Base-by-base conservation (phyloP, 2,113 vertebrate species). In the Vicugna pacos region DNA sequence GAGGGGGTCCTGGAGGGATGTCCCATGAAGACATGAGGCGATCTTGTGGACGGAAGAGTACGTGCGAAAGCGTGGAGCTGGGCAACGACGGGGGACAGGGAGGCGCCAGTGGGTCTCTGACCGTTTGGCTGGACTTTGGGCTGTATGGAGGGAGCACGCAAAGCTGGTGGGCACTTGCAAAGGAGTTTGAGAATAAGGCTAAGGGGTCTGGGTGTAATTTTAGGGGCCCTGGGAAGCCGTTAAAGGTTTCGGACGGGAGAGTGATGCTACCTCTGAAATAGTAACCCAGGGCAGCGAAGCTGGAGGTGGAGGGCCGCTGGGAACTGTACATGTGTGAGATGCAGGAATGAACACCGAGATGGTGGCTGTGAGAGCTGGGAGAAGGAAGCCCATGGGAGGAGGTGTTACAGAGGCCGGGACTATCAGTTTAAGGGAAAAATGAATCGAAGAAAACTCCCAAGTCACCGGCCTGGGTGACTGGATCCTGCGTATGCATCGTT, bases 1-100 rank as follows among this genome's bases (percentile, higher is more conserved):
- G 48, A 83, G 13, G 19, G 10, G 30, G 20, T 56, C 62, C 54
- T 30, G 12, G 15, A 52, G 46, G 30, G 20, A 35, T 64, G 62
- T 30, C 22, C 13, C 11, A 5, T 9, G 32, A 32, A 50, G 28
- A 12, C 48, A 8, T 9, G 2, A 26, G 54, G 17, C 1, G 0
- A 30, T 48, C 52, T 64, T 3, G 22, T 46, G 30, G 32, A n/a
- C 48, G 50, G 22, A 65, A 22, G 28, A 64, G 20, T 30, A 60
- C 2, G 10, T 15, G 60, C 9, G 38, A 16, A 82, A 42, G 22
- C 17, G 22, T 1, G 9, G 58, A 35, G 28, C 28, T 7, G 12
- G 28, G 83, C 26, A 16, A 12, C 7, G 6, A 0, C 0, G 4
- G 56, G 14, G 35, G 15, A 2, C 1, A 6, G 13, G 3, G 19